Evolutionary conservation across 2,888 invertebrate genomes (phyloP).

Genomic region (Drosophila pullipes): DNA sequence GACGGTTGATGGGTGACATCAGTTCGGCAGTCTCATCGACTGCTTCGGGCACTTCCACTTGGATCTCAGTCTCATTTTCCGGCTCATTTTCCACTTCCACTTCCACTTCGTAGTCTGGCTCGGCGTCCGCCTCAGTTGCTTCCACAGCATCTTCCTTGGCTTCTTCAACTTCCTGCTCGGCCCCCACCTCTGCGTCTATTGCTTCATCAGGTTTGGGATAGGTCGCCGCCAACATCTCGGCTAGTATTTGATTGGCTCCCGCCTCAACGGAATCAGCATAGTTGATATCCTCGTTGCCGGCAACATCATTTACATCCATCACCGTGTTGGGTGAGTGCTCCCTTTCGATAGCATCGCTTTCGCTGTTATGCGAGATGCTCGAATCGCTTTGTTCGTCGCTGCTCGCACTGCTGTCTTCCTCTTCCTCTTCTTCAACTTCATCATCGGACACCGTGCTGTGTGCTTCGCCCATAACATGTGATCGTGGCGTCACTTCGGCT

Average conservation of each 20-base stretch:
- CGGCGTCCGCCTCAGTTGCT: not conserved
- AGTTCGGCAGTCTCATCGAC: conserved; percentile 34
- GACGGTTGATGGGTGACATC: conserved; percentile 24
- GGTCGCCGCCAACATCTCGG: not conserved
- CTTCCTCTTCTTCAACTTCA: conserved; percentile 20
- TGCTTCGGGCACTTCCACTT: conserved; percentile 47
- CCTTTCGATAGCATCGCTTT: conserved; percentile 42
- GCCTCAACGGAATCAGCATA: not conserved
- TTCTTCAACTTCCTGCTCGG: not conserved
- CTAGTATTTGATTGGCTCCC: not conserved
- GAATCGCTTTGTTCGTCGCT: conserved; percentile 32
- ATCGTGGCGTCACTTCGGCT: not conserved
- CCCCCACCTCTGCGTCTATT: not conserved
- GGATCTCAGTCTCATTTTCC: not conserved
- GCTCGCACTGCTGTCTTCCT: conserved; percentile 24
- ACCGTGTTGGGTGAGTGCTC: conserved; percentile 60
- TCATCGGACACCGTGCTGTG: conserved; percentile 24
- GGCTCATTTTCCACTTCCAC: not conserved
- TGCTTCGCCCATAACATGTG: conserved; percentile 1
- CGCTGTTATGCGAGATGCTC: conserved; percentile 23
- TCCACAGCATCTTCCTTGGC: not conserved
- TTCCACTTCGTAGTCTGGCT: not conserved
- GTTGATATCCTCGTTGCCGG: conserved; percentile 4
- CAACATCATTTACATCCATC: conserved; percentile 39
- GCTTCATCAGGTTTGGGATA: conserved; percentile 9